Evolutionary conservation across 2,797 vertebrate genomes (phyloP), one percentile per base, ranked within the genome.

Genomic region (Orientallactaga sibirica): DNA sequence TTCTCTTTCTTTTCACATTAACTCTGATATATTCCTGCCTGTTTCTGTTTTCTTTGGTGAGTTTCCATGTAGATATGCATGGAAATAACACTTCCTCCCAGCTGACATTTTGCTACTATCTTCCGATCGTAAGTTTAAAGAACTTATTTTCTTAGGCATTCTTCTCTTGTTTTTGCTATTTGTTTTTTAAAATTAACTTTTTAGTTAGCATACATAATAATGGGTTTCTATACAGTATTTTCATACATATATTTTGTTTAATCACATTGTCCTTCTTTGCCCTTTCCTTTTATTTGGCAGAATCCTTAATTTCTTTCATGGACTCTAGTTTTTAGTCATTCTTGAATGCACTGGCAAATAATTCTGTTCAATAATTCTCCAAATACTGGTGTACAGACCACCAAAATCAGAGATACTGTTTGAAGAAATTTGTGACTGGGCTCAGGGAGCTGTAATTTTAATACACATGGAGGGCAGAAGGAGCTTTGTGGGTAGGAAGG

Each of bases 1-100:
- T 86, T 93, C 66, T 90, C 67, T 77, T 61, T 78, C 87, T 93
- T 86, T 90, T 68, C 67, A 94, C 55, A 41, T 14, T 55, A 88
- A 43, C 10, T 52, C 90, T 90, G 71, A 83, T 27, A 20, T 70
- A 33, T 73, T 86, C 25, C 24, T 83, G 73, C n/a, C 64, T 88
- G 18, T 22, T 58, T 2, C 25, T 22, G 37, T 2, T 43, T 24
- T 87, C 86, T 83, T 52, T 24, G 91, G 84, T 58, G 25, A 84
- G 55, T 85, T 93, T 92, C 73, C 25, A 25, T 1, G 16, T 55
- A 80, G 5, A 62, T 61, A 9, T 64, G 14, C 5, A 41, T 29
- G 29, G 37, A 84, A 77, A 62, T 0, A 27, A 0, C 11, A 80
- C 29, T n/a, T 86, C 68, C 19, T 71, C 66, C 16, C 66, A 93